Evolutionary conservation across 2,888 invertebrate species (phyloP), one percentile per base, ranked within the genome.

Genomic region (Pristionchus exspectatus): DNA sequence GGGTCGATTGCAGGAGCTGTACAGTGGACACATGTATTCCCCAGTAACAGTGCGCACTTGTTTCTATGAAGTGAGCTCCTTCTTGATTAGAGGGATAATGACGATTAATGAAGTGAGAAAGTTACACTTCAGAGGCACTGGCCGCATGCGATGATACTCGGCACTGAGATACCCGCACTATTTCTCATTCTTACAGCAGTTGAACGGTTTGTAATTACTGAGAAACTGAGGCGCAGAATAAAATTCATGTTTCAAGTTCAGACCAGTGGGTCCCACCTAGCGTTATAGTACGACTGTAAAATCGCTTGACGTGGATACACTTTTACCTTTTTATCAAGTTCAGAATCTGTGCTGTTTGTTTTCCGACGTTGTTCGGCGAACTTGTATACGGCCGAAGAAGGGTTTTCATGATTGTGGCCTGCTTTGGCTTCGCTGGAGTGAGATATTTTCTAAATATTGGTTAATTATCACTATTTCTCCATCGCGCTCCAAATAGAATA

Each of bases 101-200:
- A 21, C 3, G 24, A 63, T 63, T 18, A 63, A 21, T 0, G 7
- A 63, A 50, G 44, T 50, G 9, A 50, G 9, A 12, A 63, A 24
- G 30, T 2, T 10, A 54, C 18, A 63, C 3, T 92, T 56, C 86
- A 93, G 92, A 90, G 91, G 77, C 93, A 91, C 89, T 93, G 93
- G 93, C 91, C 92, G 1, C 92, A 93, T 33, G 86, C 91, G 0
- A 86, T 93, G 38, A 93, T 93, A 21, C 88, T 93, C 14, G 93
- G 93, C 16, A 93, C 93, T 1, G 92, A 93, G 87, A 90, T 93
- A 5, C 93, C 93, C 2, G 91, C 93, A 10, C 91, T 93, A 56
- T 92, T 93, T 86, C 93, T 92, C 16, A 83, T 93, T 18, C 89
- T 93, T 66, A 88, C 92, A 2, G 92, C 93, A 4, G 90, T 91